Conservation (phyloP, 2,113 vertebrate species). For the Microcebus ravelobensis region DNA sequence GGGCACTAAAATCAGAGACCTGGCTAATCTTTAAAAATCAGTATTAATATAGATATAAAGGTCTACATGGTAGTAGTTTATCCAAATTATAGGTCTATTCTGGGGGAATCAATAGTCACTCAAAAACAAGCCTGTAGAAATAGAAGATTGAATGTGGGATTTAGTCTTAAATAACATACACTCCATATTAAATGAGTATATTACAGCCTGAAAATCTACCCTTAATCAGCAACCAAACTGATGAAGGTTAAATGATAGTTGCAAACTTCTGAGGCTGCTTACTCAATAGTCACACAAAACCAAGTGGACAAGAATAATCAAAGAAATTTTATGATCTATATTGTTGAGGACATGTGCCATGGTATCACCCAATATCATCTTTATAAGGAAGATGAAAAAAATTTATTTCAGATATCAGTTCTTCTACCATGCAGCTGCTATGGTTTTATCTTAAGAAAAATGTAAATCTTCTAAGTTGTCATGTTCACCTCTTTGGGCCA, state of each 20-base stretch:
- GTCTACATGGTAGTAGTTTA: not conserved
- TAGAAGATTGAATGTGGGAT: not conserved
- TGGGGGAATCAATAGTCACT: not conserved
- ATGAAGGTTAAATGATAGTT: not conserved
- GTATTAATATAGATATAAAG: not conserved
- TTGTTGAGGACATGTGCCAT: not conserved
- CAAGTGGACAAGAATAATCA: not conserved
- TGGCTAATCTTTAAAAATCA: not conserved
- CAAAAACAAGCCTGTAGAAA: not conserved
- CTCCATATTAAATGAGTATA: not conserved
- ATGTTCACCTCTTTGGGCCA: not conserved
- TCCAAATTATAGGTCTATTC: not conserved
- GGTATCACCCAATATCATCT: not conserved
- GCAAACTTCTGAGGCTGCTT: not conserved
- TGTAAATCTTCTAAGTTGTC: not conserved
- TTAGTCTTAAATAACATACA: not conserved
- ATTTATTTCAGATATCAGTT: not conserved
- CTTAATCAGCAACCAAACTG: not conserved
- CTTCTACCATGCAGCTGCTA: not conserved
- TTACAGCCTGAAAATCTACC: not conserved
- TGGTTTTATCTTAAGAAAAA: slow-evolving; percentile 1
- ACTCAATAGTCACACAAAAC: not conserved
- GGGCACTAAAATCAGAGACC: not conserved
- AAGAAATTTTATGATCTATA: not conserved
- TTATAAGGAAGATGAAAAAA: not conserved